Conservation (phyloP, 2,888 invertebrate species). For the Eupithecia inturbata region DNA sequence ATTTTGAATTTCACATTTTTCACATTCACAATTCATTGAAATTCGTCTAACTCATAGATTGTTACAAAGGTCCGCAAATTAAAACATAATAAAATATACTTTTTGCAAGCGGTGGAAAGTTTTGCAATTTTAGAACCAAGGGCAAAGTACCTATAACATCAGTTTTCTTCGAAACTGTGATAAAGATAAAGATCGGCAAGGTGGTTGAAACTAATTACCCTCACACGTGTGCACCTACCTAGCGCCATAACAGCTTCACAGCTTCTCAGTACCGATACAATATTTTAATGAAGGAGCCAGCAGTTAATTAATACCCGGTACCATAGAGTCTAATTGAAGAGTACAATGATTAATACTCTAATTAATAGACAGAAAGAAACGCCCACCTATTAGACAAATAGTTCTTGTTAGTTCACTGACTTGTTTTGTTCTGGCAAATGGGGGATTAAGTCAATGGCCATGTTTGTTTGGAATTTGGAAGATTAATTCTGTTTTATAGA, state of each 20-base stretch:
- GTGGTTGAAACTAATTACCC: conserved; percentile 27
- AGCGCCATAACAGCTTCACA: neutral
- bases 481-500: conserved; percentile 10
- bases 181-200: conserved; percentile 19
- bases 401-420: conserved; percentile 33
- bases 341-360: conserved; percentile 45
- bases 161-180: neutral
- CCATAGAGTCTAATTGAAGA: conserved; percentile 37
- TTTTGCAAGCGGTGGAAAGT: neutral
- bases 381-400: conserved; percentile 45
- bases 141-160: neutral
- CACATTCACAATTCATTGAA: too few relatives aligned
- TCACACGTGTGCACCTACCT: conserved; percentile 11
- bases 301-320: conserved; percentile 36
- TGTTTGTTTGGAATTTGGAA: conserved; percentile 12
- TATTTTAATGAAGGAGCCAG: conserved; percentile 25
- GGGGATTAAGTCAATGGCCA: conserved; percentile 24
- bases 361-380: conserved; percentile 42
- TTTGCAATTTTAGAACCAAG: neutral
- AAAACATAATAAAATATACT: neutral
- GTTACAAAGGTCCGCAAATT: neutral
- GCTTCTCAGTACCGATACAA: conserved; percentile 26
- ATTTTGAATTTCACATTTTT: too few relatives aligned
- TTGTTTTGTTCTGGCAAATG: conserved; percentile 31
- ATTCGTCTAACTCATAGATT: neutral